These are phyloP conservation scores for Montipora sp. DNA, from an alignment of 64 coral and sea anemone genomes.

Conservation along the genomic window DNA sequence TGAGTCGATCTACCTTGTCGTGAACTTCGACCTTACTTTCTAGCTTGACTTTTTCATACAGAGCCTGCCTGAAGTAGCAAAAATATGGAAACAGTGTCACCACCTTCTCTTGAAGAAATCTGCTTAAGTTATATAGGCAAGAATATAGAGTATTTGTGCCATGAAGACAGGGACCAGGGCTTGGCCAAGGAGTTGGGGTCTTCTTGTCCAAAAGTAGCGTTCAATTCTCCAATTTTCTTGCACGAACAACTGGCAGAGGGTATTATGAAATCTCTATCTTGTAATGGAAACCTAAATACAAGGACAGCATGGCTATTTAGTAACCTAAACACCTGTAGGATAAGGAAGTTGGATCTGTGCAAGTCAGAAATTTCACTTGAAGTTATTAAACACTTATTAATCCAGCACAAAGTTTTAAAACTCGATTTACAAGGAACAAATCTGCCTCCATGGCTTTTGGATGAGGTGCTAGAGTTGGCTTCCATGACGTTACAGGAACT, in stretches of 20 bases:
- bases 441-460: neutral
- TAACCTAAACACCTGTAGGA: slow-evolving; percentile 63
- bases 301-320: slow-evolving; percentile 70
- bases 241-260: slow-evolving; percentile 79
- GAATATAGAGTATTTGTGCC: slow-evolving; percentile 69
- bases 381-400: slow-evolving; percentile 4
- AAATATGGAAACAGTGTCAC: slow-evolving; percentile 74
- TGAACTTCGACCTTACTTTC: neutral
- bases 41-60: too few species aligned
- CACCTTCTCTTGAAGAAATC: slow-evolving; percentile 63
- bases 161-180: slow-evolving; percentile 31
- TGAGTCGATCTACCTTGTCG: neutral
- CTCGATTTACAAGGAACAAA: neutral
- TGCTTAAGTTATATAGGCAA: slow-evolving; percentile 66
- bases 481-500: slow-evolving; percentile 64
- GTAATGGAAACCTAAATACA: slow-evolving; percentile 41
- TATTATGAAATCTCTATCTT: slow-evolving; percentile 58
- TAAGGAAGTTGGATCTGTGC: slow-evolving; percentile 68
- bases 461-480: neutral
- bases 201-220: slow-evolving; percentile 28
- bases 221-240: slow-evolving; percentile 73
- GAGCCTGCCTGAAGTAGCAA: too few species aligned
- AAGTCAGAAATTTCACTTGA: slow-evolving; percentile 6
- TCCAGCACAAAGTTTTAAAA: slow-evolving; percentile 4
- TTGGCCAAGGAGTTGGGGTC: slow-evolving; percentile 27